These are phyloP conservation scores for Brachyptera risi DNA, from an alignment of 2,888 invertebrate genomes.

Conservation along the genomic window DNA sequence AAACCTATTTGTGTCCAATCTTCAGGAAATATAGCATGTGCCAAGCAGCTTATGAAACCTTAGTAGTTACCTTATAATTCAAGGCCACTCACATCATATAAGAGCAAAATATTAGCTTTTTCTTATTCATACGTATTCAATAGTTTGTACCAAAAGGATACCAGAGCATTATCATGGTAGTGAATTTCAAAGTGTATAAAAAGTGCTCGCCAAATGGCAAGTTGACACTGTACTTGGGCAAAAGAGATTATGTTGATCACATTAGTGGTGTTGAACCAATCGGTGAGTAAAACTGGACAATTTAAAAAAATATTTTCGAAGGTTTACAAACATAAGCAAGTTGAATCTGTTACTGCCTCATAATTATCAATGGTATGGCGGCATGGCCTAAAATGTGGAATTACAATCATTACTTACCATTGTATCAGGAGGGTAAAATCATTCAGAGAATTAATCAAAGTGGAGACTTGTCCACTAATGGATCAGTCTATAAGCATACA, in stretches of 20 bases:
- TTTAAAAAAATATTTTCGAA: not conserved
- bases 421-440: too few species aligned
- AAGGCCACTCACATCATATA: not conserved
- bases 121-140: not conserved
- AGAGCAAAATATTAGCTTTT: not conserved
- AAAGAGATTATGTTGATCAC: constrained; percentile 85
- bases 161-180: constrained; percentile 56
- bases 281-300: constrained; percentile 60
- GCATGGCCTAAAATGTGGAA: too few species aligned
- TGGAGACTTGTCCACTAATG: too few species aligned
- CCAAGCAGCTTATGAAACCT: not conserved
- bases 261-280: constrained; percentile 81
- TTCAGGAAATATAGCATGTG: not conserved
- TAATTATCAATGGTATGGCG: too few species aligned
- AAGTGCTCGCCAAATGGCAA: constrained; percentile 87
- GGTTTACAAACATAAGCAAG: too few species aligned
- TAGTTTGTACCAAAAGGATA: not conserved
- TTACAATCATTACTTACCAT: too few species aligned
- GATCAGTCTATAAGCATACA: too few species aligned
- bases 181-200: constrained; percentile 87
- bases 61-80: not conserved
- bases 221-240: constrained; percentile 78
- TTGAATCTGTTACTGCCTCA: too few species aligned
- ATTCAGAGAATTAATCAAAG: too few species aligned
- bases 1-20: not conserved